These are phyloP conservation scores for Piprites chloris DNA, from an alignment of 2,113 vertebrate genomes.

Conservation along the genomic window DNA sequence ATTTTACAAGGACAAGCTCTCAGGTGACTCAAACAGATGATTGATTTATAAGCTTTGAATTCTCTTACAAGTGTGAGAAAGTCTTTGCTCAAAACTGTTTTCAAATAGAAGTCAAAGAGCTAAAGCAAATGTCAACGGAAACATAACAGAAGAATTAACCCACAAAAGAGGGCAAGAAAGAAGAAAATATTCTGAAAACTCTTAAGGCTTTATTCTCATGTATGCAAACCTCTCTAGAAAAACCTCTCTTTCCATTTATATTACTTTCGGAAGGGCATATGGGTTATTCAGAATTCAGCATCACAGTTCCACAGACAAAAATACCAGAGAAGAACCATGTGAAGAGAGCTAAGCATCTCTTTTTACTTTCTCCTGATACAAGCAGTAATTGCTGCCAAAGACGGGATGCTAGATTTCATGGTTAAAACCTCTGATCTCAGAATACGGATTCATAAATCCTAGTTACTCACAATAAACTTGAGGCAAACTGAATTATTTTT, in stretches of 20 bases:
- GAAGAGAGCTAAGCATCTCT: neutral
- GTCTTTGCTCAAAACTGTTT: neutral
- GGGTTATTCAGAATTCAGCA: neutral
- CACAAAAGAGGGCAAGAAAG: neutral
- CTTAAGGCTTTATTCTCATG: neutral
- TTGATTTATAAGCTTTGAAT: neutral
- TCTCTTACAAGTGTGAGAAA: neutral
- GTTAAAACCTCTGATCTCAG: neutral
- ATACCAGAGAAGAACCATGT: neutral
- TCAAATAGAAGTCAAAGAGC: neutral
- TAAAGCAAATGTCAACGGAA: neutral
- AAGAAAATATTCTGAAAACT: neutral
- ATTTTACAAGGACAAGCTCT: neutral
- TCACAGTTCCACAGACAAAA: neutral
- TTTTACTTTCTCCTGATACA: neutral
- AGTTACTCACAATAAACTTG: neutral
- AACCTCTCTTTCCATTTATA: neutral
- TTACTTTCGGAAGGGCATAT: neutral
- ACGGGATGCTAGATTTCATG: neutral
- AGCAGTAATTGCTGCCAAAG: neutral
- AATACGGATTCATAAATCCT: neutral
- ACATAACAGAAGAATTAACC: neutral
- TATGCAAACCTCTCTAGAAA: neutral
- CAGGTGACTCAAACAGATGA: neutral
- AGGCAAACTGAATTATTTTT: neutral